Conservation (phyloP, 2,888 invertebrate genomes). For the Fragum sueziense region DNA sequence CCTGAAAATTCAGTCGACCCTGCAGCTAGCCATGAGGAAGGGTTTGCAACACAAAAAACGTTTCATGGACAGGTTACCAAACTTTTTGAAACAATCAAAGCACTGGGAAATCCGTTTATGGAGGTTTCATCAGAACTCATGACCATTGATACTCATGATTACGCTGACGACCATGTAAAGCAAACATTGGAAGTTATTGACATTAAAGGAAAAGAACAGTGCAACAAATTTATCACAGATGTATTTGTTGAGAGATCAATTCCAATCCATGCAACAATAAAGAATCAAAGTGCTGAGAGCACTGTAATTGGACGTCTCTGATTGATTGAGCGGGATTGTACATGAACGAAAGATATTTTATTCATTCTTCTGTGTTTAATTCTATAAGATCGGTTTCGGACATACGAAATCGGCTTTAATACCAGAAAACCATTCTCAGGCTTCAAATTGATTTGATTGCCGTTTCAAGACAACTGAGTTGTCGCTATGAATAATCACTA, state of each 20-base stretch:
- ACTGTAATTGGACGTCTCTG: too few species aligned
- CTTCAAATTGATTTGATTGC: too few species aligned
- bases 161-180: background rate
- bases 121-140: constrained; percentile 22
- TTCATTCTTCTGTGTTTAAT: too few species aligned
- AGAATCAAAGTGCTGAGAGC: too few species aligned
- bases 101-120: constrained; percentile 29
- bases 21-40: background rate
- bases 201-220: constrained; percentile 11
- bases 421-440: too few species aligned
- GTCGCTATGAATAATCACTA: too few species aligned
- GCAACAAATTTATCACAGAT: constrained; percentile 7
- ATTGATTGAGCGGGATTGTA: too few species aligned
- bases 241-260: background rate
- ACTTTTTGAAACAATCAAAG: background rate
- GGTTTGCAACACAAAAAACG: background rate
- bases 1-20: background rate
- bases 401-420: too few species aligned
- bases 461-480: too few species aligned
- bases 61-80: constrained; percentile 9
- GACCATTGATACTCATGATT: constrained; percentile 6
- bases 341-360: too few species aligned
- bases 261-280: background rate
- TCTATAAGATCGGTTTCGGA: too few species aligned
- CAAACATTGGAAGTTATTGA: constrained; percentile 16